These are phyloP conservation scores for Didymodactylos carnosus DNA, from an alignment of 2,888 invertebrate genomes.

Conservation along the genomic window DNA sequence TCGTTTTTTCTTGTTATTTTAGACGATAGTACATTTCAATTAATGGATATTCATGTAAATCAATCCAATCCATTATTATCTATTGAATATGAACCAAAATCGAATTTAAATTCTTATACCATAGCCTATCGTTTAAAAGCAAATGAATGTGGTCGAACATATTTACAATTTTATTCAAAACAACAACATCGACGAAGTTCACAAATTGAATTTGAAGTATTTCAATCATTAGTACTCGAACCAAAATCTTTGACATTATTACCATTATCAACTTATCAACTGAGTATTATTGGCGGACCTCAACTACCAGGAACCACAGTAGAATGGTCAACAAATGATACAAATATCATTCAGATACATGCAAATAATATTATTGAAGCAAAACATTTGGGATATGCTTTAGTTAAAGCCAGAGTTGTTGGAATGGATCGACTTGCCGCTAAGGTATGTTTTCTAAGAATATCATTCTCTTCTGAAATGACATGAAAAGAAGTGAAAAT, in stretches of 20 bases:
- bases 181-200: neutral
- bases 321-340: neutral
- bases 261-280: neutral
- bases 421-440: neutral
- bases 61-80: neutral
- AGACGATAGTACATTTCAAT: neutral
- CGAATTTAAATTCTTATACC: neutral
- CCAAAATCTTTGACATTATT: neutral
- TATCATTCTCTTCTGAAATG: no score
- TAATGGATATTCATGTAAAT: neutral
- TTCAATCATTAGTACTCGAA: neutral
- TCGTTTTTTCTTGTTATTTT: no score
- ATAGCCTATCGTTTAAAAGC: neutral
- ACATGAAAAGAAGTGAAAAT: no score
- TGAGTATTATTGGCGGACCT: neutral
- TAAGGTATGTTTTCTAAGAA: neutral
- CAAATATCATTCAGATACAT: neutral
- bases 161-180: neutral
- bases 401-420: neutral
- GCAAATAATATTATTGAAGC: neutral
- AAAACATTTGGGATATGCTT: neutral
- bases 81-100: neutral
- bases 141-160: neutral
- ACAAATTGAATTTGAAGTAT: neutral
- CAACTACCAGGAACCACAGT: neutral